These are phyloP conservation scores for Halcyon smyrnensis DNA, from an alignment of 2,797 vertebrate species.

Conservation along the genomic window DNA sequence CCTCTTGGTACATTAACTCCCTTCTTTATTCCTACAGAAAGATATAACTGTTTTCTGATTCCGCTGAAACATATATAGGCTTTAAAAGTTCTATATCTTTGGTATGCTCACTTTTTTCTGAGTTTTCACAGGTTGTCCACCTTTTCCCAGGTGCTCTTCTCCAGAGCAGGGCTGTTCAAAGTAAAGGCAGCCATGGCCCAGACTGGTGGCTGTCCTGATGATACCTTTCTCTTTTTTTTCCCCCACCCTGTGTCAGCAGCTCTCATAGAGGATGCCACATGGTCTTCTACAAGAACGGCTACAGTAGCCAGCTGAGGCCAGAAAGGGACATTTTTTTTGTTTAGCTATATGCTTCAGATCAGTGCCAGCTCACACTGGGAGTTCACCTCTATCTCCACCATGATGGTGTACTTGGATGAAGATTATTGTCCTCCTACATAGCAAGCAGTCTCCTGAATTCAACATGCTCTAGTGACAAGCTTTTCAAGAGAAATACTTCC, in stretches of 20 bases:
- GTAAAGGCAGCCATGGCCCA: accelerated
- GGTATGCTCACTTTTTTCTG: background rate
- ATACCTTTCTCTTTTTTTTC: background rate
- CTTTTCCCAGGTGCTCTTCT: background rate
- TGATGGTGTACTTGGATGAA: background rate
- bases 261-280: background rate
- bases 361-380: background rate
- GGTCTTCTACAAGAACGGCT: background rate
- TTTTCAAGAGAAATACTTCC: background rate
- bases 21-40: background rate
- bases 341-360: background rate
- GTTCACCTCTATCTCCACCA: background rate
- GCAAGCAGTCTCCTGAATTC: background rate
- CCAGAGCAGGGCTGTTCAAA: background rate
- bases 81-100: background rate
- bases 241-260: background rate
- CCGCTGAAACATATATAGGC: background rate
- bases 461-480: background rate
- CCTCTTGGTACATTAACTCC: background rate
- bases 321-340: background rate
- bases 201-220: background rate
- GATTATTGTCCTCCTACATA: background rate
- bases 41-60: background rate
- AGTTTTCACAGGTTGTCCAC: background rate
- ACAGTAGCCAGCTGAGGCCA: background rate